Evolutionary conservation across 2,113 vertebrate species (phyloP), one percentile per base, ranked within the genome.

Genomic region (Eptatretus burgeri): DNA sequence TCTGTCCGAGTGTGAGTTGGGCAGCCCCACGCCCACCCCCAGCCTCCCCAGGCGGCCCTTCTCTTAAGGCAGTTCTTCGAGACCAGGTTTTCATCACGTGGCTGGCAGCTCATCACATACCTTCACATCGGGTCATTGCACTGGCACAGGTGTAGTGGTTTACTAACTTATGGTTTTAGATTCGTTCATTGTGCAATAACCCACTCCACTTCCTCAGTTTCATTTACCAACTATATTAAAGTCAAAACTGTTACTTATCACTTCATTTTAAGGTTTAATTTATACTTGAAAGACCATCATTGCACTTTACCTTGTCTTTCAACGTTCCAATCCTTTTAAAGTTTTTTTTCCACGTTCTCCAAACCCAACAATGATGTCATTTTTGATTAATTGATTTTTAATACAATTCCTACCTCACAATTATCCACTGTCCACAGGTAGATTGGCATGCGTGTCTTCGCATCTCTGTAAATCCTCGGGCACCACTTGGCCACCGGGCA

Each of bases 1-100:
- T 98, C 69, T 96, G 95, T 76, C 91, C 91, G 20, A 98, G 91
- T 1, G 86, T 98, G 74, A 96, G 89, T 13, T 98, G 91, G 91
- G 85, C 84, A 0, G 79, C 94, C 56, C 20, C 56, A n/a, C 13
- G n/a, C 56, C 56, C 56, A n/a, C 20, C n/a, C 4, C 56, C 20
- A 11, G 10, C 20, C 56, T 60, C 56, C n/a, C 56, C 56, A 20
- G 12, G 56, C 11, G 8, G 20, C 74, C 78, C 86, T 70, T 80
- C 79, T 70, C 83, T 98, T 64, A 93, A 79, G 16, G 79, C 75
- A 72, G 89, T 98, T 74, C 77, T 76, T 73, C 78, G 91, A 51
- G 82, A 98, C 77, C 91, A 98, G 73, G 94, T 85, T 76, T 98
- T 98, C 72, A 84, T 79, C 64, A 95, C 91, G 5, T 98, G 89